Base-by-base conservation (phyloP, 2,797 vertebrate species). In the Thaleichthys pacificus region DNA sequence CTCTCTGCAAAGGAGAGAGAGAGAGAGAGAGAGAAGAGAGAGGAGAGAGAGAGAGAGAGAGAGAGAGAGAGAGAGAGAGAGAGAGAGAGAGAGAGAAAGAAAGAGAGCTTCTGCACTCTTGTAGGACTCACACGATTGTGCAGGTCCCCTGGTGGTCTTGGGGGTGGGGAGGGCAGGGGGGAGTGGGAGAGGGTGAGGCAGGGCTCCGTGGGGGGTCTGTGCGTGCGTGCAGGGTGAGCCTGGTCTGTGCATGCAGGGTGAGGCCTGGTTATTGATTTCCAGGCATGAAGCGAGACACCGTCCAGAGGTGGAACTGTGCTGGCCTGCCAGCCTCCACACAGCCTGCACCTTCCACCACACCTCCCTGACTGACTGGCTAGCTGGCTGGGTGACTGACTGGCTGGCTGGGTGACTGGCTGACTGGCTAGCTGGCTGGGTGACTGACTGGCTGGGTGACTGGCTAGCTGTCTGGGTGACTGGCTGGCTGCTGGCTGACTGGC, bases 261-360 rank as follows among this genome's bases (percentile, higher is more conserved):
- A 81, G 75, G 22, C 75, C 87, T 88, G 84, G 78, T 90, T 90
- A 92, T 92, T 92, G 84, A 85, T 90, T 93, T 93, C 84, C 90
- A 89, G 77, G 78, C 81, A 84, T 77, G 78, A 84, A 78, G 83
- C 78, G 71, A 85, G 82, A 88, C 86, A 88, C 87, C 49, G 65
- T 86, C 85, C 86, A 80, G 80, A n/a, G 80, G 79, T 87, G 91
- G 87, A 5, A 57, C 82, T 85, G 82, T 82, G 70, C 76, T 66
- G 75, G 0, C 83, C 79, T 91, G 91, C 91, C 91, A 92, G 82
- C 75, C 82, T 75, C 73, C 69, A 77, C 72, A 66, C 78, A 81
- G 71, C 76, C 78, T 82, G 82, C 78, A 81, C 82, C 69, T 91
- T 67, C 76, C 66, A 61, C 82, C 17, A 19, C 72, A 83, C 85